phyloP scores from a whole-genome alignment of 2,113 vertebrate genomes.

The Thalassarche chlororhynchos region DNA sequence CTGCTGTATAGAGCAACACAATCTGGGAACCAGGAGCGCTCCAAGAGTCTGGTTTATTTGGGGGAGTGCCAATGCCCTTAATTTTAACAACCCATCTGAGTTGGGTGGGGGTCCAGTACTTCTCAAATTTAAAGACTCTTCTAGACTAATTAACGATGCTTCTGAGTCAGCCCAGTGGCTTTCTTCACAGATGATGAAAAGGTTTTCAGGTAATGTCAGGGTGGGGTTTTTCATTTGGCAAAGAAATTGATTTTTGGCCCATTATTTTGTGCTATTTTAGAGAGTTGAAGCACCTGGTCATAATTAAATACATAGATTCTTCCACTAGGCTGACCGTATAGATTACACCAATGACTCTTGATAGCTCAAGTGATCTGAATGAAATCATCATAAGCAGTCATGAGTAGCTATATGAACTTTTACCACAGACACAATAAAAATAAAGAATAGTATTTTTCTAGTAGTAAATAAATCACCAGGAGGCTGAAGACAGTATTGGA shows the following conservation, averaged over 20 bases:
- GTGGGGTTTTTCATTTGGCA: neutral
- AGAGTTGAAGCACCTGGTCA: neutral
- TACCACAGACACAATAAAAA: neutral
- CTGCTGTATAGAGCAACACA: accelerated
- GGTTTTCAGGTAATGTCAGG: neutral
- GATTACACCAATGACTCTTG: neutral
- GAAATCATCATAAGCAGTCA: neutral
- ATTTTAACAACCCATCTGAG: neutral
- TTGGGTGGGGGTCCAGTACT: neutral
- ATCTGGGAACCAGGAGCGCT: neutral
- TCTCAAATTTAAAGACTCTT: neutral
- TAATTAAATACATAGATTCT: neutral
- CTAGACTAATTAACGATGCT: neutral
- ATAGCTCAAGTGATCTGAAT: neutral
- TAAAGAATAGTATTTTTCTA: neutral
- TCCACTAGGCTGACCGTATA: neutral
- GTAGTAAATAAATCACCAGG: neutral
- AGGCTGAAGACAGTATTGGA: neutral
- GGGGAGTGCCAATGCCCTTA: neutral
- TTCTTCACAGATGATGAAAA: neutral
- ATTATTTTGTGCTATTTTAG: neutral
- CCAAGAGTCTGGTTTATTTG: neutral
- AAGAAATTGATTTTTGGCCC: neutral
- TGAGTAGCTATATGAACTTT: neutral
- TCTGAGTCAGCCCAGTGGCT: neutral